Percentiles rank a stretch among this genome's conserved stretches.
Conservation (phyloP, 1,140 invertebrate species). For the Anadara kagoshimensis region DNA sequence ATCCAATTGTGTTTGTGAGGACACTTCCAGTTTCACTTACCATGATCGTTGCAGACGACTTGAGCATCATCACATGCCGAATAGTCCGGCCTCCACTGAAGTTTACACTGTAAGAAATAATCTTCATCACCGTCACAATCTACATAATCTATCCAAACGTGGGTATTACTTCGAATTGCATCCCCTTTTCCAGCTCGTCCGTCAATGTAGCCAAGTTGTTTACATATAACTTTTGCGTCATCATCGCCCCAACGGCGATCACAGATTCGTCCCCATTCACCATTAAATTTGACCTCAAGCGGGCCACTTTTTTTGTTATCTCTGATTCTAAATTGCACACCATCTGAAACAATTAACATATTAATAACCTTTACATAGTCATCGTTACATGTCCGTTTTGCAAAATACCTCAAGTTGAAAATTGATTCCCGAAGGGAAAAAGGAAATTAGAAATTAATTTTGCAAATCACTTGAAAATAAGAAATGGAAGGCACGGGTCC, state of each 20-base stretch:
- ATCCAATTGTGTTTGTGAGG: neutral
- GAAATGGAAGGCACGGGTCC: no score
- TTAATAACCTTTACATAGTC: no score
- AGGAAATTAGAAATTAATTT: no score
- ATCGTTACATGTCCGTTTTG: no score
- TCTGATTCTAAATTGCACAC: constrained; percentile 37
- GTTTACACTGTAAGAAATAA: constrained; percentile 37
- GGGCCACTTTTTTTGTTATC: constrained; percentile 74
- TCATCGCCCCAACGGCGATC: constrained; percentile 42
- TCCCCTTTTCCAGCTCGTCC: constrained; percentile 30
- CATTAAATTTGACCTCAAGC: constrained; percentile 53
- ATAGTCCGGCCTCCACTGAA: constrained; percentile 36
- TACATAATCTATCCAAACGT: constrained; percentile 49
- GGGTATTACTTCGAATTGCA: neutral
- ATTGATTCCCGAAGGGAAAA: no score
- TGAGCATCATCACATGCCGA: constrained; percentile 38
- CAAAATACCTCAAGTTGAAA: no score
- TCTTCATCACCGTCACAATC: constrained; percentile 38
- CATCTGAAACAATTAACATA: constrained; percentile 26
- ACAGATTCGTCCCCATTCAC: constrained; percentile 58
- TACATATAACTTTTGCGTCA: constrained; percentile 55
- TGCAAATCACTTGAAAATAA: no score
- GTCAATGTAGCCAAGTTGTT: constrained; percentile 48
- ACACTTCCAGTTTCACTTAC: constrained; percentile 16
- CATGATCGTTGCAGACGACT: constrained; percentile 44